These are phyloP conservation scores for Heliconius cydno DNA, from an alignment of 2,888 invertebrate species.

Conservation along the genomic window DNA sequence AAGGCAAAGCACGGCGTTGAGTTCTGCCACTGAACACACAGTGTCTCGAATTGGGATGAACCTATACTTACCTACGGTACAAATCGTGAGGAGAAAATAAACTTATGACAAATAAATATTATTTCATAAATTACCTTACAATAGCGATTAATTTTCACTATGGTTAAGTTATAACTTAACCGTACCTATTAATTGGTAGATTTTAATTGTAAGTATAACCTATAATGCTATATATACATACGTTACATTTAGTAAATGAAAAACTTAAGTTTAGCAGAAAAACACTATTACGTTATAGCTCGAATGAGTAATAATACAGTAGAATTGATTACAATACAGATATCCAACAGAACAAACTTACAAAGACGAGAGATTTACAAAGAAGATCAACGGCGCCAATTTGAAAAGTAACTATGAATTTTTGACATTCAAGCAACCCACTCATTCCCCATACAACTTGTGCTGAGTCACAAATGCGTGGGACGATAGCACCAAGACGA, in stretches of 20 bases:
- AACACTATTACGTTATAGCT: not conserved
- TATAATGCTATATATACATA: not conserved
- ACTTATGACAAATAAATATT: no score
- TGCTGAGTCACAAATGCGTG: conserved; percentile 43
- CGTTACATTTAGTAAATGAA: not conserved
- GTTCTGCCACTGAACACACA: no score
- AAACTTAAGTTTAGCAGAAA: not conserved
- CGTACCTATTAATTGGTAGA: not conserved
- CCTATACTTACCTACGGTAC: no score
- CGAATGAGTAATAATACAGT: not conserved
- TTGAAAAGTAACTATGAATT: conserved; percentile 40
- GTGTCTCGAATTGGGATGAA: no score
- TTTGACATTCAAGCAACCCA: conserved; percentile 43
- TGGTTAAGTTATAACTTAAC: not conserved
- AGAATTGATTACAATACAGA: not conserved
- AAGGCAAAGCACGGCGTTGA: no score
- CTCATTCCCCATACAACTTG: conserved; percentile 31
- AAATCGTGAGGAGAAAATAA: no score
- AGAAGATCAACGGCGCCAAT: conserved; percentile 37
- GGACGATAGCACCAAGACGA: conserved; percentile 29
- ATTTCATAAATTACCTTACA: no score
- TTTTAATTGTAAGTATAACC: not conserved
- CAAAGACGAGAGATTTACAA: conserved; percentile 24
- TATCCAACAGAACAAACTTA: conserved; percentile 14
- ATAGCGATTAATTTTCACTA: no score